Percentiles rank a stretch among this genome's conserved stretches.
Evolutionary conservation across 2,888 invertebrate genomes (phyloP).

Genomic region (Pristionchus japonicus): DNA sequence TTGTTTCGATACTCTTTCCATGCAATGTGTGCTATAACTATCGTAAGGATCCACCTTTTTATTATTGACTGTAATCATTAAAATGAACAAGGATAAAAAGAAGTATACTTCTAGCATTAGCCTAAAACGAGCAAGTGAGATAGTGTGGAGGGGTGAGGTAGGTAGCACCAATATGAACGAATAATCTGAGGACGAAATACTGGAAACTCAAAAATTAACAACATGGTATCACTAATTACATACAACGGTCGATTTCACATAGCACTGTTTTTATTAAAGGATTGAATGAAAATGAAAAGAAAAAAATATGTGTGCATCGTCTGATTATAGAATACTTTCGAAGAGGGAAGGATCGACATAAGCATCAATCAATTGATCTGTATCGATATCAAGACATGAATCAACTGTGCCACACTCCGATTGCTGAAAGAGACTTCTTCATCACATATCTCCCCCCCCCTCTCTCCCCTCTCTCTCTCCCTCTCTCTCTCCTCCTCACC

Average conservation of each 20-base stretch:
- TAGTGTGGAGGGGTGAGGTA: background rate
- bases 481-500: background rate
- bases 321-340: conserved; percentile 41
- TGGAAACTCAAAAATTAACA: background rate
- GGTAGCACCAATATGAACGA: conserved; percentile 5
- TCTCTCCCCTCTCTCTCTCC: no score
- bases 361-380: conserved; percentile 58
- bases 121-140: background rate
- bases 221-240: background rate
- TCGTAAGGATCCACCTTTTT: background rate
- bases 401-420: conserved; percentile 56
- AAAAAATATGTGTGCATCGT: no score
- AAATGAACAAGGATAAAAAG: no score
- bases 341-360: conserved; percentile 51
- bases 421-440: conserved; percentile 18
- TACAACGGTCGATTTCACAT: background rate
- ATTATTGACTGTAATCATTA: background rate
- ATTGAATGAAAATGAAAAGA: no score
- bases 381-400: conserved; percentile 61
- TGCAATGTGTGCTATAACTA: background rate
- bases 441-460: background rate
- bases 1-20: background rate
- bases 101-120: background rate
- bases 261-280: background rate
- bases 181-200: background rate